A percentile compares a stretch with the other conserved stretches of the same genome.
phyloP scores from a whole-genome alignment of 1,140 invertebrate species.

The Drosophila trapezifrons region DNA sequence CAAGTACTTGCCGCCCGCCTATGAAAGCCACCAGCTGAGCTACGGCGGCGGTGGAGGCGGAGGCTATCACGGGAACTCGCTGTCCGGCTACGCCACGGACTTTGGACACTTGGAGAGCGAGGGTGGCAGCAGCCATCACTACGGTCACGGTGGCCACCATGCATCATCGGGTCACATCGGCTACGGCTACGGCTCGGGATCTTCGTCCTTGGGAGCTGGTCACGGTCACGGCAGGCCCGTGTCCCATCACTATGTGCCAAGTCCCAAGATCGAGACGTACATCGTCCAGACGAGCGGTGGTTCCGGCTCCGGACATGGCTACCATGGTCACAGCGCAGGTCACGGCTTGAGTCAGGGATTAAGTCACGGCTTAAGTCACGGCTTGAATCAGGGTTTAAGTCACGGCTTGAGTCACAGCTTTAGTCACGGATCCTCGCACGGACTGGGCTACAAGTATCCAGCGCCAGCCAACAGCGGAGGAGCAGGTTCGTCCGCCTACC shows the following conservation, averaged over 20 bases:
- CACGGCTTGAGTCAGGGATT: slow-evolving; percentile 12
- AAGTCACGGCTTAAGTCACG: slow-evolving; percentile 4
- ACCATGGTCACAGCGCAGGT: slow-evolving; percentile 10
- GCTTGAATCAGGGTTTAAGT: too few relatives aligned
- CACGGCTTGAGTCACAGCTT: not conserved
- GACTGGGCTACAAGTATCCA: slow-evolving; percentile 38
- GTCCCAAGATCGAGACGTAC: slow-evolving; percentile 69
- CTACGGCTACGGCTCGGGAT: slow-evolving; percentile 30
- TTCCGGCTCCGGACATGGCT: slow-evolving; percentile 2
- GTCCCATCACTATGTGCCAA: slow-evolving; percentile 25
- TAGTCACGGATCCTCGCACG: slow-evolving; percentile 19
- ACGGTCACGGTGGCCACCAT: slow-evolving; percentile 6
- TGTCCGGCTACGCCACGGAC: slow-evolving; percentile 27
- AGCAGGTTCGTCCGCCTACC: slow-evolving; percentile 8
- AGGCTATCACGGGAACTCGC: slow-evolving; percentile 39
- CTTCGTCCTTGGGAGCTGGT: slow-evolving; percentile 17
- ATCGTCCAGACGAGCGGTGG: slow-evolving; percentile 61
- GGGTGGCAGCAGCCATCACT: slow-evolving; percentile 51
- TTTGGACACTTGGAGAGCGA: slow-evolving; percentile 15
- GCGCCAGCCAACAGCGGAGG: slow-evolving; percentile 3
- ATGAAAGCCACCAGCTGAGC: slow-evolving; percentile 21
- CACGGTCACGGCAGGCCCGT: slow-evolving; percentile 21
- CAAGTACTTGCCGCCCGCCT: slow-evolving; percentile 64
- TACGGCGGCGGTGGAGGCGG: not conserved
- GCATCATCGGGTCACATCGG: not conserved